Conservation (phyloP, 2,113 vertebrate genomes). For the Rissa tridactyla region DNA sequence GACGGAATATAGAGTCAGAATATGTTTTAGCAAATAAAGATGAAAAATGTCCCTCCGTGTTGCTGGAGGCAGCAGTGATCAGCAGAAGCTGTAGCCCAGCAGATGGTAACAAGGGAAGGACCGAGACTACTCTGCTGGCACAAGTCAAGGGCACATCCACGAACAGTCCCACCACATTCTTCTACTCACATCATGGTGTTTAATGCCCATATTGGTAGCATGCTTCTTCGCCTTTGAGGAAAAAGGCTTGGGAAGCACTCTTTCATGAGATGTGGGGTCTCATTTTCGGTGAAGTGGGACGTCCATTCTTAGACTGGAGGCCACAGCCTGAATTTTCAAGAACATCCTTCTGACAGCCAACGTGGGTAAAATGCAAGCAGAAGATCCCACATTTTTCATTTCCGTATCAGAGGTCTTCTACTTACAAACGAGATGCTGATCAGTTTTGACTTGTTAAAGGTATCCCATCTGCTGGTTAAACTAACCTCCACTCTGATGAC, state of each 20-base stretch:
- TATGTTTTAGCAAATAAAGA: neutral
- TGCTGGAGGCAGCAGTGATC: neutral
- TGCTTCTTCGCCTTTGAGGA: neutral
- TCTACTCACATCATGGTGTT: neutral
- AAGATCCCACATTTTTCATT: neutral
- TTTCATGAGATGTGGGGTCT: neutral
- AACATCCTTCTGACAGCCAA: neutral
- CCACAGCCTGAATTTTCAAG: neutral
- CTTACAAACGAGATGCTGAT: neutral
- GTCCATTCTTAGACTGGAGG: neutral
- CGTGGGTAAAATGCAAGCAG: neutral
- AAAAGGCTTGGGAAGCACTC: neutral
- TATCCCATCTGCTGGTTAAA: neutral
- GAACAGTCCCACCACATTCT: neutral
- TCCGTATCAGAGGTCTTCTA: neutral
- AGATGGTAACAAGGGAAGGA: neutral
- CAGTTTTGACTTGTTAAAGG: neutral
- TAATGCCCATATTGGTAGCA: neutral
- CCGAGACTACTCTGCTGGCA: neutral
- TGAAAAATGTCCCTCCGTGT: fast-evolving
- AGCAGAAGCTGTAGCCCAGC: neutral
- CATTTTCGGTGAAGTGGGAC: neutral
- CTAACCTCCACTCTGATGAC: neutral
- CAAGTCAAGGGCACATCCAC: neutral
- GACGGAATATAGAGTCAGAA: neutral